A percentile compares a stretch with the other conserved stretches of the same genome.
Evolutionary conservation across 1,140 invertebrate genomes (phyloP).

Genomic region (Drosophila pseudoobscura): DNA sequence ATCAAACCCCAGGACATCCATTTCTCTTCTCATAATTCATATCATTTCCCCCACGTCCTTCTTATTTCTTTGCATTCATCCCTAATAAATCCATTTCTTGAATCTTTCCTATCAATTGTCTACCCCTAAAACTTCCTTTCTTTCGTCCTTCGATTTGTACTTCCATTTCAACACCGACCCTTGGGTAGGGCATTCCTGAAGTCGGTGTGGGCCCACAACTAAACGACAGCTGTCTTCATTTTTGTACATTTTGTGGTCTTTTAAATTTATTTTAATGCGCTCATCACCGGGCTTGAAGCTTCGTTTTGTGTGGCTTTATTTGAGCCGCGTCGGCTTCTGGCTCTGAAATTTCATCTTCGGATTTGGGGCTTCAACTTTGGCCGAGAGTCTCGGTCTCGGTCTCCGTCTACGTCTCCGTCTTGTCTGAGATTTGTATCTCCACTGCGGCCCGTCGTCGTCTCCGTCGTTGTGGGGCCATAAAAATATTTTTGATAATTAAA

Average conservation of each 20-base stretch:
- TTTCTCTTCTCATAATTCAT: no score
- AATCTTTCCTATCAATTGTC: no score
- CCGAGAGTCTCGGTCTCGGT: conserved; percentile 7
- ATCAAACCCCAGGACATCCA: no score
- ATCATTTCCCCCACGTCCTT: no score
- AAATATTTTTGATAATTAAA: conserved; percentile 77
- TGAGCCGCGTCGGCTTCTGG: conserved; percentile 54
- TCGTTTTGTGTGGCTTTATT: conserved; percentile 52
- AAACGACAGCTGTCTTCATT: conserved; percentile 1
- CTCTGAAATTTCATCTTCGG: neutral
- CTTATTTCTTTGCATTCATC: no score
- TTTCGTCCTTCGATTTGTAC: no score
- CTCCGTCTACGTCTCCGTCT: conserved; percentile 11
- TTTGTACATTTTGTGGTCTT: conserved; percentile 61
- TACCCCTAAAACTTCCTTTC: no score
- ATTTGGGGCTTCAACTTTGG: no score
- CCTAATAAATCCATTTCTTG: no score
- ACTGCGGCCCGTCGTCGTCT: conserved; percentile 29
- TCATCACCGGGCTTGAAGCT: conserved; percentile 53
- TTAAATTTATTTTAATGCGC: conserved; percentile 72
- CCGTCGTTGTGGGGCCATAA: conserved; percentile 45
- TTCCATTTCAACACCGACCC: no score
- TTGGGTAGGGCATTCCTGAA: conserved; percentile 39
- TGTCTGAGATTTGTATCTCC: conserved; percentile 54
- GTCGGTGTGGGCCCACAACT: neutral